Base-by-base conservation (phyloP, 2,888 invertebrate genomes). In the Laspeyria flexula region DNA sequence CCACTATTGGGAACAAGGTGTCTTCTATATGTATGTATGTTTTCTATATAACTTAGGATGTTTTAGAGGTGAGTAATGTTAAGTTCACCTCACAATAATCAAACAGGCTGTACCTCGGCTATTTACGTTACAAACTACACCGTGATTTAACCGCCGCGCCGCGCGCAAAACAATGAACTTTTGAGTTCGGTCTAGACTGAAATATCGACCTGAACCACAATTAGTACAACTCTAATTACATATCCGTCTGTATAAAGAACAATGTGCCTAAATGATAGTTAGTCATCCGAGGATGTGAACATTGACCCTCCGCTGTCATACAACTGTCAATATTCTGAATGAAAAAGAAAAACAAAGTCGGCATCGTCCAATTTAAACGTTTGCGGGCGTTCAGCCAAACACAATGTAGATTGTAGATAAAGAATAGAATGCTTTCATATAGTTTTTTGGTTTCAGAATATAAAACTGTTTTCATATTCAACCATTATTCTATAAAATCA, bases 111-210 rank as follows among this genome's bases (percentile, higher is more conserved):
- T 3, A 16, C 16, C 5, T 0, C 33, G 7, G 3, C 15, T 15
- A 15, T 33, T 16, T n/a, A 34, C 10, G n/a, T n/a, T 34, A 33
- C 11, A 13, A 31, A 7, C 13, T 13, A 0, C 0, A 13, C 15
- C 31, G 13, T 31, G 13, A 13, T 31, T 31, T 5, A 13, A 13
- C 9, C 6, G 7, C 1, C 29, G 21, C 34, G 18, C 10, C n/a
- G 9, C 9, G 33, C 9, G 6, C 13, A 13, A 7, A 48, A 43
- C 27, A 54, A 34, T 40, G 43, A 48, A 39, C 18, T n/a, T 13
- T 23, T 10, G 25, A 13, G 15, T 27, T 35, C 35, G 25, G 68
- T 71, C 68, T 68, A 64, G 68, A 71, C 69, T 56, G 40, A 38
- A 56, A 51, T 60, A 59, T 69, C 55, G 62, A 61, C 56, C 55